Evolutionary conservation across 2,113 vertebrate species (phyloP), one percentile per base, ranked within the genome.

Genomic region (Mugil cephalus): DNA sequence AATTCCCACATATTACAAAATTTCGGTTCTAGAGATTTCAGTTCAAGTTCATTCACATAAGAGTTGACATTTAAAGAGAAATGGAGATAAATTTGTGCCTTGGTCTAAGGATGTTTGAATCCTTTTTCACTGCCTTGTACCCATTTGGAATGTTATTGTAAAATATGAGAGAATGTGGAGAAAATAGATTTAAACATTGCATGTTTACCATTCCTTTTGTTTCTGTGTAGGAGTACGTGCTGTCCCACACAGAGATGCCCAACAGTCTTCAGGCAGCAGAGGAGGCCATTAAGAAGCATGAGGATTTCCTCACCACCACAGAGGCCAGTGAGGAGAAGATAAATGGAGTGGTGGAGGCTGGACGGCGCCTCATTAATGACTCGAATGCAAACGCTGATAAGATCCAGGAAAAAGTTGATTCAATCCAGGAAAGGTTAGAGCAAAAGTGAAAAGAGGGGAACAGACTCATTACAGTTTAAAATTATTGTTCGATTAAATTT

Each of bases 241-340:
- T 99, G 66, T 95, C 96, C 0, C 97, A 98, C 91, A 96, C 95
- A 18, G 97, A 98, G 92, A 95, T 98, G 97, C 96, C 97, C 0
- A 83, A 89, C 64, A 96, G 94, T 9, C 93, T 98, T 58, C 94
- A 96, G 60, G 95, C 92, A 1, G 97, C 97, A 0, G 95, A 96
- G 7, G 96, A 95, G 8, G 94, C 97, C 80, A 97, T 99, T 50
- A 95, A 96, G 77, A 98, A 97, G 63, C 95, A 97, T 4, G 98
- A 99, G 64, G 98, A 97, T 70, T 96, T 97, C 84, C 91, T 97
- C 89, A 97, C 94, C 62, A 96, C 97, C 80, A 96, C 97, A 94
- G 98, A 99, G 2, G 96, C 96, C 88, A 95, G 91, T 0, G 95
- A 97, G 43, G 97, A 99, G 72, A 97, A 95, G 43, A 96, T 98